phyloP scores from a whole-genome alignment of 2,888 invertebrate species.

The Danaus chrysippus region DNA sequence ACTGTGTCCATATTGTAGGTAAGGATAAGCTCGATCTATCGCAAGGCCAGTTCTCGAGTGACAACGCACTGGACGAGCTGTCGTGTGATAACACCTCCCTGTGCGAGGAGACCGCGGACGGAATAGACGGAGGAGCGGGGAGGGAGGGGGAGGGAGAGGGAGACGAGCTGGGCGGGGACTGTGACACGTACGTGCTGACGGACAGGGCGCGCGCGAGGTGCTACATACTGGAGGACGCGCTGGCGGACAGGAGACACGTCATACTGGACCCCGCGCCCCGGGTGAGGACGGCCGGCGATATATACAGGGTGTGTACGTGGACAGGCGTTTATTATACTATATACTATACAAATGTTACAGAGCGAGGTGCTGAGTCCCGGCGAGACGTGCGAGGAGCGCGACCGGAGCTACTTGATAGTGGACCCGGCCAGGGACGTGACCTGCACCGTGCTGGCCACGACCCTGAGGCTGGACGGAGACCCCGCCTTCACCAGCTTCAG shows the following conservation, averaged over 20 bases:
- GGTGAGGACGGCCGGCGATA: constrained; percentile 2
- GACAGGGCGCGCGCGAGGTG: constrained; percentile 52
- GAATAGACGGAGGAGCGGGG: constrained; percentile 32
- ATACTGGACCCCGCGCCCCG: constrained; percentile 46
- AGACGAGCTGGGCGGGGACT: constrained; percentile 29
- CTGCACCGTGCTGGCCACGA: constrained; percentile 53
- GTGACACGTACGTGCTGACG: constrained; percentile 69
- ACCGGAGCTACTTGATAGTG: constrained; percentile 54
- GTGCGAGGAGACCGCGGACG: constrained; percentile 47
- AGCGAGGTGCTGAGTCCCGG: constrained; percentile 30
- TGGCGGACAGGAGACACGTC: constrained; percentile 48
- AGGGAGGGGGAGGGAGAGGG: constrained; percentile 34
- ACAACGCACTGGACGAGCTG: constrained; percentile 41
- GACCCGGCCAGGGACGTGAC: constrained; percentile 55
- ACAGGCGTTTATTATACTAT: no score
- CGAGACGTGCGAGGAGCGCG: constrained; percentile 32
- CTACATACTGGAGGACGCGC: constrained; percentile 61
- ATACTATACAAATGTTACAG: constrained; percentile 21
- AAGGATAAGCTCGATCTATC: constrained; percentile 58
- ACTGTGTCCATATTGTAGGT: constrained; percentile 24
- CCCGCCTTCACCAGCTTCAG: constrained; percentile 46
- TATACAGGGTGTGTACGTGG: neutral
- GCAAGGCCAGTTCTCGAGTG: constrained; percentile 38
- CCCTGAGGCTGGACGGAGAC: constrained; percentile 45
- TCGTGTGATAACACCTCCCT: constrained; percentile 45